Percentiles rank a stretch among this genome's conserved stretches.
Evolutionary conservation across 2,888 invertebrate species (phyloP).

Genomic region (Agrilus mali): DNA sequence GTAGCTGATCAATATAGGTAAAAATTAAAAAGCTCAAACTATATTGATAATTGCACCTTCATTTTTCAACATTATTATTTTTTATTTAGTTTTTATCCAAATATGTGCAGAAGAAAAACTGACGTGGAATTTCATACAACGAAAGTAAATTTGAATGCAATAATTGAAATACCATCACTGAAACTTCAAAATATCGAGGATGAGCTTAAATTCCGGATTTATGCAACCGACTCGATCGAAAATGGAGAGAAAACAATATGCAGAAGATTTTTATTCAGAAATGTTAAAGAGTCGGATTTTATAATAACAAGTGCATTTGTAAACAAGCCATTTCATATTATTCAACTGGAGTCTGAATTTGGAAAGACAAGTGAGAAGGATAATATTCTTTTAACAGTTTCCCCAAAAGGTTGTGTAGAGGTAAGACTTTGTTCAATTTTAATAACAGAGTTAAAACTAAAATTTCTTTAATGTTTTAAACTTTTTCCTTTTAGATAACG

Average conservation of each 20-base stretch:
- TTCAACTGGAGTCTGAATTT: no score
- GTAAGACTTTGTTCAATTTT: slow-evolving; percentile 6
- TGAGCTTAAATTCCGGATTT: slow-evolving; percentile 15
- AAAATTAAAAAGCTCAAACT: not conserved
- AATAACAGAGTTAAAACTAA: no score
- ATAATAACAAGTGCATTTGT: no score
- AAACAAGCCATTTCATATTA: no score
- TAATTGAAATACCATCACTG: slow-evolving; percentile 15
- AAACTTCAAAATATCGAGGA: slow-evolving; percentile 13
- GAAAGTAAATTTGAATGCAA: slow-evolving; percentile 13
- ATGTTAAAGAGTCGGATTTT: no score
- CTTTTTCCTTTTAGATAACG: not conserved
- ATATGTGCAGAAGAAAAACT: slow-evolving; percentile 15
- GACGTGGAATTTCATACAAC: slow-evolving; percentile 16
- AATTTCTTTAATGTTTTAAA: not conserved
- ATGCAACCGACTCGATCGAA: slow-evolving; percentile 15
- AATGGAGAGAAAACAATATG: no score
- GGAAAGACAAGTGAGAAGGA: no score
- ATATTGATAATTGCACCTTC: not conserved
- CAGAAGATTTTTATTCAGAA: no score
- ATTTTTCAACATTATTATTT: no score
- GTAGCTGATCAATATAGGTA: slow-evolving; percentile 19
- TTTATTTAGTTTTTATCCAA: slow-evolving; percentile 14
- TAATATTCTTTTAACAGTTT: slow-evolving; percentile 1
- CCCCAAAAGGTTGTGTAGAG: slow-evolving; percentile 11